Conservation (phyloP, 2,888 invertebrate genomes). For the Slavum lentiscoides region DNA sequence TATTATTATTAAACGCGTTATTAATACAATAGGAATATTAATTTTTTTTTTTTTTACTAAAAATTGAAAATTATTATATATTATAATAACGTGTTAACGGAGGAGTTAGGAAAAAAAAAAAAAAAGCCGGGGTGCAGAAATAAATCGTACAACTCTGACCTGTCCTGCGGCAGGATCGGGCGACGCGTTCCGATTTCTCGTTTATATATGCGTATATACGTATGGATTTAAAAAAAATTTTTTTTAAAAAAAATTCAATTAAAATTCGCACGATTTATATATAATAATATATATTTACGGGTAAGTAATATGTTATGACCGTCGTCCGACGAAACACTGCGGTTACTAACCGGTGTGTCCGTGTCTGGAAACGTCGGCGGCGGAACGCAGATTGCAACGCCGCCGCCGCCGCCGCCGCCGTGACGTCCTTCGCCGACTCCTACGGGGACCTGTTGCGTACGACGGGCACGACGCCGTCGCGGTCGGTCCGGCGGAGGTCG, state of each 20-base stretch:
- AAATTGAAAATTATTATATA: too few species aligned
- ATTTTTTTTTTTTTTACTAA: too few species aligned
- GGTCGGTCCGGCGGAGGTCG: not conserved
- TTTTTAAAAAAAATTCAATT: too few species aligned
- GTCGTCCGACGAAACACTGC: conserved; percentile 32
- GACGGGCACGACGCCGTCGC: not conserved
- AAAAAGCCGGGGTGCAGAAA: not conserved
- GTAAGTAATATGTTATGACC: conserved; percentile 8
- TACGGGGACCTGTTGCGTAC: conserved; percentile 40
- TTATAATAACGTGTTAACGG: too few species aligned
- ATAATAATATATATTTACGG: not conserved
- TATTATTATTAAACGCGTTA: too few species aligned
- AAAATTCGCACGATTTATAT: not conserved
- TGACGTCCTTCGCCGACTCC: conserved; percentile 48
- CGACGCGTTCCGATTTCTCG: not conserved
- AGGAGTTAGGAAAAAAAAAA: too few species aligned
- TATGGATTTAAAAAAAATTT: not conserved
- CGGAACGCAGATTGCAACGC: conserved; percentile 11
- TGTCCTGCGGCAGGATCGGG: conserved; percentile 29
- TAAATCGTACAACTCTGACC: conserved; percentile 31
- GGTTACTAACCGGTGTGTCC: conserved; percentile 47
- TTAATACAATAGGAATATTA: too few species aligned
- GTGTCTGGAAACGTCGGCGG: conserved; percentile 40
- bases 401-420: conserved; percentile 12
- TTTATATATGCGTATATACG: not conserved